Percentiles rank a stretch among this genome's conserved stretches.
Evolutionary conservation across 2,113 vertebrate genomes (phyloP).

Genomic region (Erythrocercus mccallii): DNA sequence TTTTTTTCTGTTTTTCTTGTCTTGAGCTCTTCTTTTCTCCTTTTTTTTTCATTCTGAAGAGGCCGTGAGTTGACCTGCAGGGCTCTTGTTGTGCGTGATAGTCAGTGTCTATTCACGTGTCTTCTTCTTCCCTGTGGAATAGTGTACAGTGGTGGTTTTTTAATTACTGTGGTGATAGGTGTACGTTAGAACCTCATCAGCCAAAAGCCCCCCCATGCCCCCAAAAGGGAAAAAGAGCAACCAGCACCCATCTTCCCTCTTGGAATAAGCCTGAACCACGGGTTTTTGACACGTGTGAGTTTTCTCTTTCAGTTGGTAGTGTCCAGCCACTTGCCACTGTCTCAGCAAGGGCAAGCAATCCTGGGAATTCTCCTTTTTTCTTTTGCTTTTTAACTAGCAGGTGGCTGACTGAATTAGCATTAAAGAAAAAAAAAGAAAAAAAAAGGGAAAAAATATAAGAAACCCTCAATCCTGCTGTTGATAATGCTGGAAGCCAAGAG

Average conservation of each 20-base stretch:
- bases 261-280: background rate
- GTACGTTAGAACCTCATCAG: conserved; percentile 62
- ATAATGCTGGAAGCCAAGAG: conserved; percentile 39
- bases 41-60: background rate
- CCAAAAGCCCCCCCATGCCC: background rate
- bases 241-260: conserved; percentile 9
- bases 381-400: background rate
- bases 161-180: conserved; percentile 72
- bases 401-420: background rate
- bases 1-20: background rate
- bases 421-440: background rate
- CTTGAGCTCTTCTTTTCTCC: background rate
- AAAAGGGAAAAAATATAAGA: rapidly evolving
- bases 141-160: conserved; percentile 57
- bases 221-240: background rate
- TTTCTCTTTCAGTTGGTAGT: background rate
- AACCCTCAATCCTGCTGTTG: background rate
- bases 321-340: background rate
- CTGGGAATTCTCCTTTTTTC: background rate
- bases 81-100: conserved; percentile 19
- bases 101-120: conserved; percentile 31
- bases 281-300: background rate
- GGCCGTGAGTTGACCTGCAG: conserved; percentile 34
- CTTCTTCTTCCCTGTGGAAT: conserved; percentile 59
- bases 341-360: conserved; percentile 12